Evolutionary conservation across 2,888 invertebrate species (phyloP).

Genomic region (Caprella mutica): DNA sequence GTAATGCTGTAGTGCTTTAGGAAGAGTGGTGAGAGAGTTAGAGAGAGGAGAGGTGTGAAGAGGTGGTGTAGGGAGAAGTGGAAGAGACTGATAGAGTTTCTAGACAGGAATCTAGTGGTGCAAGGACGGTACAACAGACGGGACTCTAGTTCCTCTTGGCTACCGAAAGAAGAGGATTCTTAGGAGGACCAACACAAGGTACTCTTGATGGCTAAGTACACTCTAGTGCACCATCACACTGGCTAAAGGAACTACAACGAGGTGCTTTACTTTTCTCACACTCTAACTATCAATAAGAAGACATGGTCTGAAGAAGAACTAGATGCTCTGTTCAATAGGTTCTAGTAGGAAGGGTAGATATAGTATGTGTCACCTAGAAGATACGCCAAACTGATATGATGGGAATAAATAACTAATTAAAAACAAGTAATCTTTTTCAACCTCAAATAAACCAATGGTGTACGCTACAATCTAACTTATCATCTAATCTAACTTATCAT

Average conservation of each 20-base stretch:
- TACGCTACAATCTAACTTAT: too few relatives aligned
- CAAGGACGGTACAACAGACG: neutral
- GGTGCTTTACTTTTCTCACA: slow-evolving; percentile 51
- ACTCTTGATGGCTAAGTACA: neutral
- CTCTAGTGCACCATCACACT: neutral
- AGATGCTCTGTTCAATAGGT: neutral
- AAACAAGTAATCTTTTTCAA: too few relatives aligned
- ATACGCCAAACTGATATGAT: too few relatives aligned
- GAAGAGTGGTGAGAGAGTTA: neutral
- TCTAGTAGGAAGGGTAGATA: neutral
- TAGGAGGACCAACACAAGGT: neutral
- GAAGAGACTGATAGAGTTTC: neutral
- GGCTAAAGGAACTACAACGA: neutral
- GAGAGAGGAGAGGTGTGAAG: neutral
- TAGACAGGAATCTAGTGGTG: neutral
- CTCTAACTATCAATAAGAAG: slow-evolving; percentile 42
- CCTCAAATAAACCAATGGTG: too few relatives aligned
- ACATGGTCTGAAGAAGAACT: neutral
- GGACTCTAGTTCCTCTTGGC: neutral
- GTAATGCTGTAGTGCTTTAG: neutral
- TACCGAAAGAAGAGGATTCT: neutral
- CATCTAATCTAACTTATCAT: too few relatives aligned
- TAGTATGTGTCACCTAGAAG: too few relatives aligned
- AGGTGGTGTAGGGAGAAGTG: neutral
- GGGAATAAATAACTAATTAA: too few relatives aligned